phyloP scores from a whole-genome alignment of 2,797 vertebrate genomes.

The Mormyrus hasselquistii region DNA sequence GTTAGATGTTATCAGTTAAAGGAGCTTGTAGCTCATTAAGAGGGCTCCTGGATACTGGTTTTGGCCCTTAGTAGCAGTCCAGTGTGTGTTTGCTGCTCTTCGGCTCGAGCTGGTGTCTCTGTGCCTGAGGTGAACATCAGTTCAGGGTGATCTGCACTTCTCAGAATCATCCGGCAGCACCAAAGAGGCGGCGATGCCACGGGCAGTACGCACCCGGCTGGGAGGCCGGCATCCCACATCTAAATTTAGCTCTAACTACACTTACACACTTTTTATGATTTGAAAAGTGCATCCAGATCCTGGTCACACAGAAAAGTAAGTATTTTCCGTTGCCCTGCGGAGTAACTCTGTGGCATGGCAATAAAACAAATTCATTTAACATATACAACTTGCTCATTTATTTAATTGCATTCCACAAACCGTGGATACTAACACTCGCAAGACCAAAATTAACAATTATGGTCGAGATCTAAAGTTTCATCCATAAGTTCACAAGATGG shows the following conservation, averaged over 20 bases:
- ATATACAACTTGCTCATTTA: background rate
- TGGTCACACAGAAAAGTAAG: background rate
- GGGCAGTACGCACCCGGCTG: background rate
- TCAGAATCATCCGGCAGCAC: background rate
- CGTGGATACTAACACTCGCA: background rate
- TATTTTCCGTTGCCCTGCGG: background rate
- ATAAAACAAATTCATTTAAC: background rate
- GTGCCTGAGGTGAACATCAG: background rate
- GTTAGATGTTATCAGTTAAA: background rate
- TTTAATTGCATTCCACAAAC: background rate
- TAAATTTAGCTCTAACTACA: constrained; percentile 4
- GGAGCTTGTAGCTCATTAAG: background rate
- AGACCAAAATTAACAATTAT: background rate
- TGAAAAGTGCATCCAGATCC: background rate
- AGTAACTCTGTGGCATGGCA: background rate
- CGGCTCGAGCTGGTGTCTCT: background rate
- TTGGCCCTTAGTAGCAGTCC: background rate
- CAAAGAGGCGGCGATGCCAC: background rate
- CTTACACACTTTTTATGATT: background rate
- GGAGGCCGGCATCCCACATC: background rate
- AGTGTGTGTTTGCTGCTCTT: background rate
- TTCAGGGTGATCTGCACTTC: background rate
- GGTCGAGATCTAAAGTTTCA: background rate
- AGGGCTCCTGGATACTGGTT: background rate
- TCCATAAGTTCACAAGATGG: background rate